A percentile compares a stretch with the other conserved stretches of the same genome.
These are phyloP conservation scores for Columbina picui DNA, from an alignment of 2,113 vertebrate species.

Conservation along the genomic window DNA sequence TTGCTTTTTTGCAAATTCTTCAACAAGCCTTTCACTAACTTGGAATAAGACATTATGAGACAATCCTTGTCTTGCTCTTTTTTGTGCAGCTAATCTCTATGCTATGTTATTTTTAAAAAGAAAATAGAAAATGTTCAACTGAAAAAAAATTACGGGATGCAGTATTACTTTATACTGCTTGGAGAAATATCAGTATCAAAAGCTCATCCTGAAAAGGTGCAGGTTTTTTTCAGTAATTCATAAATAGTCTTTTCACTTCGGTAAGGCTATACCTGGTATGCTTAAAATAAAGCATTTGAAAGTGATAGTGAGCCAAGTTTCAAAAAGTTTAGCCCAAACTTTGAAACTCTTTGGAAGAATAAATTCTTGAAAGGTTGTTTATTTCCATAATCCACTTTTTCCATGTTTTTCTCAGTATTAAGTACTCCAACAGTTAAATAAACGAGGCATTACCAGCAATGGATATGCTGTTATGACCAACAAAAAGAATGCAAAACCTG, in stretches of 20 bases:
- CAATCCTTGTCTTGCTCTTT: neutral
- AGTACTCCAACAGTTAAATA: neutral
- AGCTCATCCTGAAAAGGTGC: neutral
- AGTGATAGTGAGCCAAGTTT: fast-evolving
- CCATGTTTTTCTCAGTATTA: neutral
- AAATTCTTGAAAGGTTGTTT: neutral
- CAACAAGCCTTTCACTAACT: neutral
- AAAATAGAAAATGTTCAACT: neutral
- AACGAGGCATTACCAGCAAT: neutral
- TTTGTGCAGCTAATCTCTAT: neutral
- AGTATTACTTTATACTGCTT: neutral
- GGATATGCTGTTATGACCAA: neutral
- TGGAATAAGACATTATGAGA: neutral
- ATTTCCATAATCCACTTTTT: neutral
- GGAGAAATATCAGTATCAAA: neutral
- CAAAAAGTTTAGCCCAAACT: neutral
- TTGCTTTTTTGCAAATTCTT: neutral
- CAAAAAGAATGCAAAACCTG: neutral
- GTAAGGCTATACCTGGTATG: neutral
- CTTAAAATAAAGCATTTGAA: neutral
- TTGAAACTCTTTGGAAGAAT: neutral
- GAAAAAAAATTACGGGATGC: neutral
- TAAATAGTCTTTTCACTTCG: neutral
- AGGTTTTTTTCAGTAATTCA: neutral
- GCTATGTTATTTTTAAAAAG: neutral